Evolutionary conservation across 2,113 vertebrate genomes (phyloP).

Genomic region (Danio rerio): DNA sequence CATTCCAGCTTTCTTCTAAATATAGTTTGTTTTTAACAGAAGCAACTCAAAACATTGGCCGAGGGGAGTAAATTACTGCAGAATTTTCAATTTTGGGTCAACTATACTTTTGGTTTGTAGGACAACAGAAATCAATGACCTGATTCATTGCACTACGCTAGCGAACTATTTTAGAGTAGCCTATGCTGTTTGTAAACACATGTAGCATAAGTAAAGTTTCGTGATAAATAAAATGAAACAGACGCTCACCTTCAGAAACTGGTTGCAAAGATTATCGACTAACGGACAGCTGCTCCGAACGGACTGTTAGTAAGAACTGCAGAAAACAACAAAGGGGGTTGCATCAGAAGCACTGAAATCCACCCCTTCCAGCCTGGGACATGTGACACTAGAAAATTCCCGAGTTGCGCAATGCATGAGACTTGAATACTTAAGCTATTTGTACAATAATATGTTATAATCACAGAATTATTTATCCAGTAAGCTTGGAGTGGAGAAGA

Average conservation of each 20-base stretch:
- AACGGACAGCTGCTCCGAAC: background rate
- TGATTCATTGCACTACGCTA: background rate
- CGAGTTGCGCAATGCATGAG: conserved; percentile 23
- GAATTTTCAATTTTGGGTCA: too few species aligned
- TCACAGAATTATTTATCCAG: background rate
- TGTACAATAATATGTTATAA: background rate
- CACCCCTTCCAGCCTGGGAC: background rate
- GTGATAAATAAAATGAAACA: background rate
- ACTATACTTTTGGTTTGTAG: too few species aligned
- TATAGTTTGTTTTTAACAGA: too few species aligned
- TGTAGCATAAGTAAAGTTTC: background rate
- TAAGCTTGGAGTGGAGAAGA: background rate
- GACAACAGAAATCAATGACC: too few species aligned
- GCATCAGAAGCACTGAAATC: conserved; percentile 33
- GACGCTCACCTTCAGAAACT: background rate
- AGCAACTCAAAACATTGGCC: too few species aligned
- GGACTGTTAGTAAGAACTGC: background rate
- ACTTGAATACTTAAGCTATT: background rate
- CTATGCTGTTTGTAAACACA: background rate
- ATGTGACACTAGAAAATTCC: conserved; percentile 47
- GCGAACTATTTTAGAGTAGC: background rate
- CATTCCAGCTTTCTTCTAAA: too few species aligned
- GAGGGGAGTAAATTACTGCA: too few species aligned
- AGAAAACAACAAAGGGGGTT: background rate
- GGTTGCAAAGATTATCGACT: background rate